Conservation (phyloP, 2,797 vertebrate genomes). For the Salmo trutta region DNA sequence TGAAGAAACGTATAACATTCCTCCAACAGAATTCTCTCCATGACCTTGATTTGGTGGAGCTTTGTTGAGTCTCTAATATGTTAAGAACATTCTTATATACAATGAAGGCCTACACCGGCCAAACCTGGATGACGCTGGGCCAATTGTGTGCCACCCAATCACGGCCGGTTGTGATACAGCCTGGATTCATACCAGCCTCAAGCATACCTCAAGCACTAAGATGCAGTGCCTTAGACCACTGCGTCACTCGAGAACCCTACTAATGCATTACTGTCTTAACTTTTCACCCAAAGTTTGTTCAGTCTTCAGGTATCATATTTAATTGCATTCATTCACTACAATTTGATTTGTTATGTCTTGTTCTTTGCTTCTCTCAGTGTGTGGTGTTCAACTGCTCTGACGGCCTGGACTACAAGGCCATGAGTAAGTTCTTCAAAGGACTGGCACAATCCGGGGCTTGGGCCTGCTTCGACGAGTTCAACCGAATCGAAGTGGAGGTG, state of each 20-base stretch:
- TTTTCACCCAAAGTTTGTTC: not conserved
- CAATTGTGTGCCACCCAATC: no score
- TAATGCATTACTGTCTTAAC: not conserved
- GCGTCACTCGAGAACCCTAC: not conserved
- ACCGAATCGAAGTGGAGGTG: constrained; percentile 95
- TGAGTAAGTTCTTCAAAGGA: constrained; percentile 98
- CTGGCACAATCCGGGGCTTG: constrained; percentile 92
- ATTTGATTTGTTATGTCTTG: not conserved
- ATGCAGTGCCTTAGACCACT: no score
- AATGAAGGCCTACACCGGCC: no score
- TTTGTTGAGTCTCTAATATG: no score
- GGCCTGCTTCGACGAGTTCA: constrained; percentile 96
- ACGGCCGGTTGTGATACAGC: no score
- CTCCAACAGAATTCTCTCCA: no score
- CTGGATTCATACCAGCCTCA: no score
- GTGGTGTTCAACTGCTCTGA: constrained; percentile 97
- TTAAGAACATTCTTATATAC: no score
- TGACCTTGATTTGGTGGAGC: no score
- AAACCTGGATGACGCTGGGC: no score
- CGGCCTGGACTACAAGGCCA: constrained; percentile 93
- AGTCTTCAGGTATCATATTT: not conserved
- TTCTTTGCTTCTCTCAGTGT: constrained; percentile 74
- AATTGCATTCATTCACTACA: not conserved
- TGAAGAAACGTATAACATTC: no score
- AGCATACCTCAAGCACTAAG: no score